Evolutionary conservation across 1,140 invertebrate genomes (phyloP), one percentile per base, ranked within the genome.

Genomic region (Theocolax elegans): DNA sequence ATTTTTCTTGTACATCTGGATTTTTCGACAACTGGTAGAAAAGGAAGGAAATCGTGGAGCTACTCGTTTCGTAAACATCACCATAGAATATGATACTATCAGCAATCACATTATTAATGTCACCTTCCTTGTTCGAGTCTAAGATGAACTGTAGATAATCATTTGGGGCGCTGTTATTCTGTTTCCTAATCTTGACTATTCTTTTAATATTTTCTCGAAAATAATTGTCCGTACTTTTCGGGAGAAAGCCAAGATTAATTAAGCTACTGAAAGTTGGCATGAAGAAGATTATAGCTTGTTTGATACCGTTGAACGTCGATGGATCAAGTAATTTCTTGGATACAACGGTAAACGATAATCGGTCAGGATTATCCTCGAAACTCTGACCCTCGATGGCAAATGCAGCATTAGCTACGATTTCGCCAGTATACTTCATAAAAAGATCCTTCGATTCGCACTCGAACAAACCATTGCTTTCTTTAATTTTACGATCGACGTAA

Each of bases 21-120:
- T 89, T 79, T 21, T 77, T 48, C 0, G 87, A 85, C 7, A 89
- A 59, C 63, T 66, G 42, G 40, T 76, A 76, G 17, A 48, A 46
- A 0, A 76, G 27, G 10, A 54, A 72, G 6, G 76, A 71, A 17
- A 89, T 65, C 0, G 84, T 73, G 6, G 79, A 77, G 9, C 85
- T 80, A 1, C 87, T 87, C 0, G 88, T 89, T 31, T 89, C 87
- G 69, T 84, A 89, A 49, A 85, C 83, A 51, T 85, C 85, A 6
- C n/a, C 23, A 13, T 62, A 19, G 86, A 31, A 40, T 80, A 74
- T 71, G 80, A 84, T 9, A 74, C 66, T 13, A 79, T 63, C 25
- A 69, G 53, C 49, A 78, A 77, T 27, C 73, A 76, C 12, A 76
- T 59, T 44, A 69, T 62, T 15, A 12, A 62, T 27, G 15, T 69